Evolutionary conservation across 2,888 invertebrate species (phyloP).

Genomic region (Yponomeuta cagnagella): DNA sequence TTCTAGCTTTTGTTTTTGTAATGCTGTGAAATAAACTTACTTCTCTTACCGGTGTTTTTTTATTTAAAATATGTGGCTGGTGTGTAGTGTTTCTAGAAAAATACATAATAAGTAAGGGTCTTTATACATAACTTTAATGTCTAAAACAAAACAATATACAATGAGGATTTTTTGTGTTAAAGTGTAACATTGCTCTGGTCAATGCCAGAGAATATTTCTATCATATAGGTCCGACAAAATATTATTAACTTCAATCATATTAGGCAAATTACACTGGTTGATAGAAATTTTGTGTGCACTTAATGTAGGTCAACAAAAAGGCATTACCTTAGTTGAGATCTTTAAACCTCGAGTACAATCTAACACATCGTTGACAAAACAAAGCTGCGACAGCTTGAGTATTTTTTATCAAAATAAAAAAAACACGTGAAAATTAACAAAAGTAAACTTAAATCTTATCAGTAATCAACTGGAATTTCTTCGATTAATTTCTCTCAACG

Average conservation of each 20-base stretch:
- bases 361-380: background rate
- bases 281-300: background rate
- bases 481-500: background rate
- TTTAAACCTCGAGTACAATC: background rate
- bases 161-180: constrained; percentile 14
- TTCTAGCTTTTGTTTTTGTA: background rate
- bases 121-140: constrained; percentile 39
- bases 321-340: background rate
- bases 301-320: background rate
- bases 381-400: background rate
- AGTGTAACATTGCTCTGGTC: constrained; percentile 12
- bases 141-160: constrained; percentile 25
- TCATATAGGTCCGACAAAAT: no score
- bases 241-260: no score
- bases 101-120: constrained; percentile 21
- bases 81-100: background rate
- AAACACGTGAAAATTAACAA: background rate
- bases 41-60: background rate
- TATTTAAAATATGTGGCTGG: background rate
- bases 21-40: background rate
- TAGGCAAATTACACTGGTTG: no score
- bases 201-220: background rate
- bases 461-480: constrained; percentile 3
- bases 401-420: background rate
- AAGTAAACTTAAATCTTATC: background rate